Percentiles rank a stretch among this genome's conserved stretches.
Evolutionary conservation across 2,113 vertebrate species (phyloP).

Genomic region (Cryptomyrus ogoouensis): DNA sequence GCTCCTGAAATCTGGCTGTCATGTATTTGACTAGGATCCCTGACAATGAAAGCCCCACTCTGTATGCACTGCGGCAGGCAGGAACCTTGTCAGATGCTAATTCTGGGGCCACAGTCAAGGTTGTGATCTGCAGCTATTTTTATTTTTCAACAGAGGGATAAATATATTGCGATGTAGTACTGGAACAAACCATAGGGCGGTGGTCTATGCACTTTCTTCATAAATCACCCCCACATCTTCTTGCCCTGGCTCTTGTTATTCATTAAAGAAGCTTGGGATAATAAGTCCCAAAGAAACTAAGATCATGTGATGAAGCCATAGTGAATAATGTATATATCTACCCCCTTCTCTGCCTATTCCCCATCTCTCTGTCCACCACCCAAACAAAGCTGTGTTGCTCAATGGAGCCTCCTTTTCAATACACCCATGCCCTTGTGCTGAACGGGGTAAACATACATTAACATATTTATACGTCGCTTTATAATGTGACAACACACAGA

Average conservation of each 20-base stretch:
- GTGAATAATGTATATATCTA: constrained; percentile 69
- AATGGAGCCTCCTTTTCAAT: constrained; percentile 32
- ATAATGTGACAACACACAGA: constrained; percentile 41
- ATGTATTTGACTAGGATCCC: constrained; percentile 56
- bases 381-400: constrained; percentile 27
- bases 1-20: constrained; percentile 56
- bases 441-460: constrained; percentile 59
- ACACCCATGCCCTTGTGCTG: constrained; percentile 44
- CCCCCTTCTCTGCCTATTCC: constrained; percentile 23
- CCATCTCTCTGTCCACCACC: constrained; percentile 29
- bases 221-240: constrained; percentile 52
- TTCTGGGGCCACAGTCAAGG: constrained; percentile 52
- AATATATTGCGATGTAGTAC: constrained; percentile 51
- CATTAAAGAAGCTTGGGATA: constrained; percentile 70
- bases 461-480: constrained; percentile 59
- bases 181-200: constrained; percentile 59
- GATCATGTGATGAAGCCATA: constrained; percentile 71
- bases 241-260: constrained; percentile 64
- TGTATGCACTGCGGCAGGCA: constrained; percentile 50
- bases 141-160: constrained; percentile 27
- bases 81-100: constrained; percentile 59
- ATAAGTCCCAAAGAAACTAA: constrained; percentile 73
- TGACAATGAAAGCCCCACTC: constrained; percentile 58
- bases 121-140: constrained; percentile 52
- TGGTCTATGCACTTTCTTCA: constrained; percentile 63